Evolutionary conservation across 2,113 vertebrate species (phyloP).

Genomic region (Pseudopodoces humilis): DNA sequence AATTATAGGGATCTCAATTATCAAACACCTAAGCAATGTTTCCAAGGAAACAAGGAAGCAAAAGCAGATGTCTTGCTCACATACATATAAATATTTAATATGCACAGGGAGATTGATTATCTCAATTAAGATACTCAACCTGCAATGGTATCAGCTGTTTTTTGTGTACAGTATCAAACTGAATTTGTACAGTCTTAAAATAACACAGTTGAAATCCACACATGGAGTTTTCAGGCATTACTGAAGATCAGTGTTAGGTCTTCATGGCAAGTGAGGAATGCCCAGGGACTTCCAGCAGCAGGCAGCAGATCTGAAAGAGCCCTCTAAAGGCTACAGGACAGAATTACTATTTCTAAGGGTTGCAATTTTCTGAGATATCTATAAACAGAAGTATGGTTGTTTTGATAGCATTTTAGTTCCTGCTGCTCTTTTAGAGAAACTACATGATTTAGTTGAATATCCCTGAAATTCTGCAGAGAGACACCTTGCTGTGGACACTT

Average conservation of each 20-base stretch:
- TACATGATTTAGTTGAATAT: neutral
- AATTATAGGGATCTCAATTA: neutral
- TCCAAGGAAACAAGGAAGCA: neutral
- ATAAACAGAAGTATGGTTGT: neutral
- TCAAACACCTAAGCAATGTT: neutral
- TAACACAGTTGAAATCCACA: neutral
- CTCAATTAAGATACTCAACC: neutral
- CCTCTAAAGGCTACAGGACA: neutral
- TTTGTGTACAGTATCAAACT: no score
- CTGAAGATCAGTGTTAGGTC: neutral
- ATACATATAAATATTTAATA: neutral
- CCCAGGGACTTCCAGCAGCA: neutral
- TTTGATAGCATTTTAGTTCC: neutral
- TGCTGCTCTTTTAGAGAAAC: neutral
- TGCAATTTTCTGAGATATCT: neutral
- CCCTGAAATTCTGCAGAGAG: neutral
- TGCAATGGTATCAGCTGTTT: neutral
- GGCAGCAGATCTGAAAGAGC: neutral
- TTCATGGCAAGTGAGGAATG: neutral
- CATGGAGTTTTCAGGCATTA: neutral
- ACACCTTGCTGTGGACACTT: neutral
- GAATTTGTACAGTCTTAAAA: neutral
- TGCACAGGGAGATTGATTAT: neutral
- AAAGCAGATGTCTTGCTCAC: neutral
- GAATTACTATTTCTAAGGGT: neutral